These are phyloP conservation scores for Pseudorectes ferrugineus DNA, from an alignment of 2,113 vertebrate species.

Conservation along the genomic window DNA sequence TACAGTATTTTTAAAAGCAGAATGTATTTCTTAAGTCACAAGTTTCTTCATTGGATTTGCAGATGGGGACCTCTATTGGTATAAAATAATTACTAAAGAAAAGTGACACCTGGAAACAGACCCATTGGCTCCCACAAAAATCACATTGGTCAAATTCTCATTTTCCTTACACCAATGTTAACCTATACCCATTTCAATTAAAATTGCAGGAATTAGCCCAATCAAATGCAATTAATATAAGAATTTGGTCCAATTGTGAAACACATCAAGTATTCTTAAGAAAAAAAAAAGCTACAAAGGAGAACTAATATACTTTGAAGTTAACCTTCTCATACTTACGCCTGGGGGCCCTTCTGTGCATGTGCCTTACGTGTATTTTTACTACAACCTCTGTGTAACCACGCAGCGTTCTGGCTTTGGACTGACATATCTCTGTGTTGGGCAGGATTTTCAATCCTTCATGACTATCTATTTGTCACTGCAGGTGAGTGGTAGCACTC, in stretches of 20 bases:
- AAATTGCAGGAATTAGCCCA: not conserved
- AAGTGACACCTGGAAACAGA: not conserved
- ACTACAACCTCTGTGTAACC: not conserved
- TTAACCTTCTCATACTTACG: not conserved
- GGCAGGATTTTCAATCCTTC: constrained; percentile 79
- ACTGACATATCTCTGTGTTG: constrained; percentile 68
- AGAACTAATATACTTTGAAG: not conserved
- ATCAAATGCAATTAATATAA: not conserved
- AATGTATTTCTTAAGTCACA: not conserved
- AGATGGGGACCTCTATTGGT: constrained; percentile 81
- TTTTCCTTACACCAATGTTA: not conserved
- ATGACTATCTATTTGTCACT: constrained; percentile 79
- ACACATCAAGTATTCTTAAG: not conserved
- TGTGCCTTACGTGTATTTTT: not conserved
- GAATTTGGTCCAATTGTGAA: not conserved
- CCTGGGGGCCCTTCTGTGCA: not conserved
- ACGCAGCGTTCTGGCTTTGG: constrained; percentile 2
- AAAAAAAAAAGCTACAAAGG: not conserved
- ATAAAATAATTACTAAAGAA: constrained; percentile 60
- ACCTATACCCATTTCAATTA: not conserved
- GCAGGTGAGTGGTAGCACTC: constrained; percentile 79
- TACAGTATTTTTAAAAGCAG: not conserved
- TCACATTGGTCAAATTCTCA: not conserved
- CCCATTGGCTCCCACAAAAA: not conserved
- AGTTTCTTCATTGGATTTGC: constrained; percentile 69